Evolutionary conservation across 2,888 invertebrate genomes (phyloP), one percentile per base, ranked within the genome.

Genomic region (Napeogenes sylphis): DNA sequence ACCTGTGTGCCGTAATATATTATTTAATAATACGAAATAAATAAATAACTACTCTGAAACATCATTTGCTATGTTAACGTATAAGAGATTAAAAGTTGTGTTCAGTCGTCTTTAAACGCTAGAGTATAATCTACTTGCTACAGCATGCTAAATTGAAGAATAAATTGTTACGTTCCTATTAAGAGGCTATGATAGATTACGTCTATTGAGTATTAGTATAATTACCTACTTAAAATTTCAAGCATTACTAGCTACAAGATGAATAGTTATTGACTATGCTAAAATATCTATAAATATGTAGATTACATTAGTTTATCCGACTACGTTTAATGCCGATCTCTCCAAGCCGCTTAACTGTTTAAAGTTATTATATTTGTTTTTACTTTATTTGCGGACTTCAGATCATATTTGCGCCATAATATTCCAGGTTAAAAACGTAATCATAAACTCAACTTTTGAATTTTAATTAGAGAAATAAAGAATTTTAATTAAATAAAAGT

Each of bases 251-350:
- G 61, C 70, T 71, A 69, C 68, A 62, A 60, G 65, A 67, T 70
- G 70, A 70, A 64, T 68, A 61, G 63, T 58, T 67, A 68, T 71
- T 71, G 62, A 62, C 78, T 77, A 72, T 80, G 71, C 83, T 84
- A 84, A 77, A 76, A 78, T 79, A 83, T 80, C 77, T 78, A 82
- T 83, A 83, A 81, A 80, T 80, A 83, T 83, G 81, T 72, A 81
- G 78, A 83, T 81, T 73, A 76, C 75, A 76, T 82, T 79, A 65
- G 66, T 79, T 73, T 75, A 81, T 77, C 75, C 78, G 68, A 75
- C 77, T 78, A 77, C 75, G 77, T 78, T 74, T 69, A 79, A 74
- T 75, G 75, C 74, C 72, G 73, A 77, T 78, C 72, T 71, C 73
- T 77, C 72, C 70, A 68, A 71, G 71, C 56, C 60, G 42, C 58